Evolutionary conservation across 2,888 invertebrate species (phyloP), one percentile per base, ranked within the genome.

Genomic region (Tetranychus truncatus): DNA sequence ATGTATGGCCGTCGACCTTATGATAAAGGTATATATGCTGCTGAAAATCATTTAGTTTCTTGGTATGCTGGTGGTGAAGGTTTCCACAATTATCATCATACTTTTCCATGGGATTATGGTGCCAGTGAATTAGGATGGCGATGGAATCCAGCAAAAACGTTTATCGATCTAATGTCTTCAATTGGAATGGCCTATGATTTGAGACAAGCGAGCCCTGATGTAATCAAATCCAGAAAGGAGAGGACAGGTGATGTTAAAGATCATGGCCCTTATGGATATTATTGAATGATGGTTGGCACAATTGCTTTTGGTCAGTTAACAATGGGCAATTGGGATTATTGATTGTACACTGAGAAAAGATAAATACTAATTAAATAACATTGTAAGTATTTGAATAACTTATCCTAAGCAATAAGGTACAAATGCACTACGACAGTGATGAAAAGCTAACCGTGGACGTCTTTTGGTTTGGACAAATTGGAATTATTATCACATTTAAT

Each of bases 11-110:
- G 81, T 79, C 81, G 81, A 77, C 84, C 84, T 0, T 85, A 85
- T 78, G 84, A 85, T 79, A 79, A 80, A 66, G 78, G 79, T 69
- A 83, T 93, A 80, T 89, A 87, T 82, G 92, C 94, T 0, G 84
- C 87, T 0, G 89, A 93, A 83, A 92, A 91, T 81, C 85, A 86
- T 78, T 83, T 85, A 1, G 92, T 93, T 0, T 87, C 91, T 0
- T 80, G 89, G 0, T 83, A 87, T 66, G 88, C 90, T 0, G 84
- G 88, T 72, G 89, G 90, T 24, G 89, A 81, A 81, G 11, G 83
- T 90, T 0, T 88, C 90, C 0, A 81, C 24, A 73, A 73, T 66
- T 73, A 24, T 66, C 73, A 73, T 21, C 73, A 73, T 24, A 66
- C 34, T 85, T 84, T 84, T 77, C 84, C 84, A 6, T 81, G 81